Evolutionary conservation across 2,113 vertebrate species (phyloP).

Genomic region (Plecturocebus donacophilus): DNA sequence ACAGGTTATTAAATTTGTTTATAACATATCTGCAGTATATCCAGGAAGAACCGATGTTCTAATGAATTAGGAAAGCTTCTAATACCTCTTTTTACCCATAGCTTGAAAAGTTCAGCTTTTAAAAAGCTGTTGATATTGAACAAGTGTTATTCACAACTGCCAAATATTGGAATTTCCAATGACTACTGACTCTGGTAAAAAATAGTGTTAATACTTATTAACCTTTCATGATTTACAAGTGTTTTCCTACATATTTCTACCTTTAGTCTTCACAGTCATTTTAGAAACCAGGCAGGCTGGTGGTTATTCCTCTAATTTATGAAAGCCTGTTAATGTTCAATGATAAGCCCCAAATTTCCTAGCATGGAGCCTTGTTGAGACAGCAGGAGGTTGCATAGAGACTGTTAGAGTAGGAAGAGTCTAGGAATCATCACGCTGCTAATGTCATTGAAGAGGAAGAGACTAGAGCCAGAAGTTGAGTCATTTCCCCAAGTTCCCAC

Average conservation of each 20-base stretch:
- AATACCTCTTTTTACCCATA: neutral
- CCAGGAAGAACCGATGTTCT: neutral
- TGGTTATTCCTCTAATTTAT: neutral
- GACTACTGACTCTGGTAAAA: neutral
- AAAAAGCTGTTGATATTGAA: neutral
- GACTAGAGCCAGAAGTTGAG: neutral
- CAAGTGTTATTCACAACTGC: constrained; percentile 18
- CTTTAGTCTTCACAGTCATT: neutral
- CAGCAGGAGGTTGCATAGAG: neutral
- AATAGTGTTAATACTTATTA: neutral
- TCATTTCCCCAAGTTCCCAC: neutral
- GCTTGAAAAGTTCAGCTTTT: neutral
- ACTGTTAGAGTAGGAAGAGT: neutral
- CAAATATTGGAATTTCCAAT: neutral
- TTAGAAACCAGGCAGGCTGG: neutral
- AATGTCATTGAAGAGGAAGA: neutral
- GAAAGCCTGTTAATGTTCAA: neutral
- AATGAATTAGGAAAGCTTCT: neutral
- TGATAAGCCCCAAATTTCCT: neutral
- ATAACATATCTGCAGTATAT: neutral
- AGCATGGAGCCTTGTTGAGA: neutral
- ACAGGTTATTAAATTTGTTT: constrained; percentile 2
- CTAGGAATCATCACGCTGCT: neutral
- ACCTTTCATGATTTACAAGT: neutral
- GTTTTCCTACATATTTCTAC: neutral